Conservation (phyloP, 2,113 vertebrate species). For the Engraulis encrasicolus region DNA sequence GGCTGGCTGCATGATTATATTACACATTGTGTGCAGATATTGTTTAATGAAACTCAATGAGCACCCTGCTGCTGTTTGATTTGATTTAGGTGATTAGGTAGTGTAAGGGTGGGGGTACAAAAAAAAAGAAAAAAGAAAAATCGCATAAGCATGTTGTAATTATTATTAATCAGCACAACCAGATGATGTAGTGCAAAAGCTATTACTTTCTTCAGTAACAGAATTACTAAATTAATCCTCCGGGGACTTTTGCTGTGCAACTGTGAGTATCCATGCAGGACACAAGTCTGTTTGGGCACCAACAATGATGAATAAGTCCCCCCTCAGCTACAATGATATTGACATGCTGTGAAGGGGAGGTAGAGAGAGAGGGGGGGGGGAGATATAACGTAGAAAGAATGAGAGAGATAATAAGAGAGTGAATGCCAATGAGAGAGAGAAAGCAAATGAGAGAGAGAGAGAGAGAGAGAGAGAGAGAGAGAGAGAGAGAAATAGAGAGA, state of each 20-base stretch:
- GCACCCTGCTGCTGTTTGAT: constrained; percentile 16
- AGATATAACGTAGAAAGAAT: too few relatives aligned
- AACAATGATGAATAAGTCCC: constrained; percentile 5
- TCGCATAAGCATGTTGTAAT: not conserved
- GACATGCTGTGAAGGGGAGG: not conserved
- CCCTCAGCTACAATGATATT: constrained; percentile 40
- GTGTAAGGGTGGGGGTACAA: too few relatives aligned
- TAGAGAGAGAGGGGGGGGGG: too few relatives aligned
- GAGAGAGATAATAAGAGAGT: too few relatives aligned
- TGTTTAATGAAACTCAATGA: constrained; percentile 18
- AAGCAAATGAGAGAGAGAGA: too few relatives aligned
- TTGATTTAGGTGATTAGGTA: constrained; percentile 18
- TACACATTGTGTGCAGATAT: constrained; percentile 11
- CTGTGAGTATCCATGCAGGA: constrained; percentile 3
- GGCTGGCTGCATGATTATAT: constrained; percentile 5
- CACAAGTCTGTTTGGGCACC: not conserved
- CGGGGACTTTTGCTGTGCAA: not conserved
- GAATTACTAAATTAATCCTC: constrained; percentile 4
- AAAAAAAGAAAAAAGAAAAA: not conserved
- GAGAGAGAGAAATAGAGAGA: too few relatives aligned
- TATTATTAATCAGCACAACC: constrained; percentile 16
- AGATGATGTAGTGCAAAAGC: constrained; percentile 13
- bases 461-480: too few relatives aligned
- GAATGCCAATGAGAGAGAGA: too few relatives aligned
- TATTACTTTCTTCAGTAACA: constrained; percentile 7